phyloP scores from a whole-genome alignment of 1,140 invertebrate genomes.

The Ips typographus region DNA sequence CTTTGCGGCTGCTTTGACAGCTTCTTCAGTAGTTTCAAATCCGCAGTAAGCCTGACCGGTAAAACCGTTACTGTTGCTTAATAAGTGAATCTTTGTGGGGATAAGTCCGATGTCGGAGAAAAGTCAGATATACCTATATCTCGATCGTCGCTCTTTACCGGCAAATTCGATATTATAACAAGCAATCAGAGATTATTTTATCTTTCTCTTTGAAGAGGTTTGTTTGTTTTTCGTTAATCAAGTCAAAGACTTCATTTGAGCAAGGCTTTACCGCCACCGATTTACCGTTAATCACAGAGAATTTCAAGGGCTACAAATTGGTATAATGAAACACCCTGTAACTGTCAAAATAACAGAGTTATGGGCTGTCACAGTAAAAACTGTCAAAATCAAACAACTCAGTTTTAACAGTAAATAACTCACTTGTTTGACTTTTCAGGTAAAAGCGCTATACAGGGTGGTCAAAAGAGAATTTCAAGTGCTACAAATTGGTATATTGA shows the following conservation, averaged over 20 bases:
- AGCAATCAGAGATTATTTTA: slow-evolving; percentile 56
- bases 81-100: slow-evolving; percentile 75
- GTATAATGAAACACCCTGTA: too few relatives aligned
- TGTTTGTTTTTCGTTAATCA: slow-evolving; percentile 21
- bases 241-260: slow-evolving; percentile 52
- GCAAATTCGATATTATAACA: slow-evolving; percentile 75
- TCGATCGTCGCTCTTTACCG: slow-evolving; percentile 69
- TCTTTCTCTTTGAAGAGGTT: too few relatives aligned
- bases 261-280: slow-evolving; percentile 57
- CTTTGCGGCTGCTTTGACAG: slow-evolving; percentile 67
- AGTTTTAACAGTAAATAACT: too few relatives aligned
- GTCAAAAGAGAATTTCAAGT: too few relatives aligned
- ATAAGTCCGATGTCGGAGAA: slow-evolving; percentile 74
- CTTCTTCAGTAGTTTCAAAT: slow-evolving; percentile 68
- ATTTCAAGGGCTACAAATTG: too few relatives aligned
- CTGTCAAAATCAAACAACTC: too few relatives aligned
- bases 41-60: slow-evolving; percentile 86
- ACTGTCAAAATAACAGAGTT: too few relatives aligned
- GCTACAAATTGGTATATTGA: too few relatives aligned
- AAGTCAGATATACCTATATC: slow-evolving; percentile 76
- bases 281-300: slow-evolving; percentile 63
- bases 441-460: too few relatives aligned
- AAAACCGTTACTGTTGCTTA: slow-evolving; percentile 65
- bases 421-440: too few relatives aligned
- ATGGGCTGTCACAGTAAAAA: too few relatives aligned